A percentile compares a stretch with the other conserved stretches of the same genome.
These are phyloP conservation scores for Drosophila histrio DNA, from an alignment of 2,888 invertebrate species.

Conservation along the genomic window DNA sequence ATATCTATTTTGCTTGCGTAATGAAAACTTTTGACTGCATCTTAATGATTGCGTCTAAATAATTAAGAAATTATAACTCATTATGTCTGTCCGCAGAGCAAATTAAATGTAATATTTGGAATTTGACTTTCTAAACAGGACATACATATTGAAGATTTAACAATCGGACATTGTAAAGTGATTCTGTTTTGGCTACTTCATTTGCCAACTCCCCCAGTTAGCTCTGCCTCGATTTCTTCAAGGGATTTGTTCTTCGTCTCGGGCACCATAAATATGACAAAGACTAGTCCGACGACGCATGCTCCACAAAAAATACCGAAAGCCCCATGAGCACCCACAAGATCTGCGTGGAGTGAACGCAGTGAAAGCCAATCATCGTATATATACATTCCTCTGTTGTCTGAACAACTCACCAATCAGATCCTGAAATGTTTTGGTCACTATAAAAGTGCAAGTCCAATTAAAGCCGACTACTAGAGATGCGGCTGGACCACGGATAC, in stretches of 20 bases:
- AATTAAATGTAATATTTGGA: no score
- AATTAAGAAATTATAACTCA: no score
- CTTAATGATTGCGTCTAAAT: no score
- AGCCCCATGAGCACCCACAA: slow-evolving; percentile 86
- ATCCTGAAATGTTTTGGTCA: slow-evolving; percentile 88
- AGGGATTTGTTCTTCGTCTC: slow-evolving; percentile 84
- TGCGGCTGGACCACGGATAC: slow-evolving; percentile 89
- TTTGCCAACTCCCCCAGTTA: slow-evolving; percentile 1
- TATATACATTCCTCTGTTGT: not conserved
- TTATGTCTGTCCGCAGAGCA: no score
- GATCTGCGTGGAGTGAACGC: slow-evolving; percentile 47
- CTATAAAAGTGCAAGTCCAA: slow-evolving; percentile 90
- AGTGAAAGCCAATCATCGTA: no score
- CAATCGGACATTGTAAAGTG: no score
- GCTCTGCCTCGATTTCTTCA: slow-evolving; percentile 54
- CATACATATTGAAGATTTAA: not conserved
- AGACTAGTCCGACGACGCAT: slow-evolving; percentile 87
- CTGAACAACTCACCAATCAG: slow-evolving; percentile 10
- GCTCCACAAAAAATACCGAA: slow-evolving; percentile 89
- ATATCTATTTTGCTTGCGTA: no score
- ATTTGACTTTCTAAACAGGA: no score
- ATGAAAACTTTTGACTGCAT: no score
- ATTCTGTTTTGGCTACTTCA: not conserved
- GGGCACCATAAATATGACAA: slow-evolving; percentile 86
- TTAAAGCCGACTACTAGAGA: slow-evolving; percentile 91